A percentile compares a stretch with the other conserved stretches of the same genome.
Evolutionary conservation across 2,797 vertebrate species (phyloP).

Genomic region (Parauchenoglanis ngamensis): DNA sequence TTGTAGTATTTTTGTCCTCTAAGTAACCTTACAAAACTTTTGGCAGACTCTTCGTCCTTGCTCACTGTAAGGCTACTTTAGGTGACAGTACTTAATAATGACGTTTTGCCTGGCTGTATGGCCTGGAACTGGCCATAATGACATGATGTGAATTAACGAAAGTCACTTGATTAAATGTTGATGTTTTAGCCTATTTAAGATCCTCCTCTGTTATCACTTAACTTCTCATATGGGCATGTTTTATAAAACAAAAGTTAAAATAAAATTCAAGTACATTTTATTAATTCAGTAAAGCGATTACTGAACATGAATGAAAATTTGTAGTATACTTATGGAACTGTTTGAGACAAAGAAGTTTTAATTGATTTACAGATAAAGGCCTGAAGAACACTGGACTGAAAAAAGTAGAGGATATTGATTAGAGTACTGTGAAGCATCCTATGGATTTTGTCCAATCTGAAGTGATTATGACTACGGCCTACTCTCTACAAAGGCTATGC

Average conservation of each 20-base stretch:
- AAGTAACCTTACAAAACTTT: neutral
- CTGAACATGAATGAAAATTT: neutral
- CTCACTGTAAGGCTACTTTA: neutral
- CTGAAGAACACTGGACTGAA: neutral
- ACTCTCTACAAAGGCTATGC: neutral
- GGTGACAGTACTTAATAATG: neutral
- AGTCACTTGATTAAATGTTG: neutral
- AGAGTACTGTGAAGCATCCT: neutral
- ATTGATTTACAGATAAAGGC: too few relatives aligned
- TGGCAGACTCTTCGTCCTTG: neutral
- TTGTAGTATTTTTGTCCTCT: neutral
- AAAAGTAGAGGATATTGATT: neutral
- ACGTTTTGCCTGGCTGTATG: neutral
- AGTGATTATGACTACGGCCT: neutral
- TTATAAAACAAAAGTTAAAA: too few relatives aligned
- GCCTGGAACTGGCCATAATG: neutral
- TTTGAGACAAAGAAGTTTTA: too few relatives aligned
- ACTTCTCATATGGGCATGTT: neutral
- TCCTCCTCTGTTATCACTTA: neutral
- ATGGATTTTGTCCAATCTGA: neutral
- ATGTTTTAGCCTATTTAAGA: neutral
- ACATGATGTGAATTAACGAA: neutral
- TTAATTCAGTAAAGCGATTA: neutral
- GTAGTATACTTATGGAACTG: neutral
- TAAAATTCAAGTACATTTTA: neutral